These are phyloP conservation scores for Brachypteracias leptosomus DNA, from an alignment of 2,113 vertebrate species.

Conservation along the genomic window DNA sequence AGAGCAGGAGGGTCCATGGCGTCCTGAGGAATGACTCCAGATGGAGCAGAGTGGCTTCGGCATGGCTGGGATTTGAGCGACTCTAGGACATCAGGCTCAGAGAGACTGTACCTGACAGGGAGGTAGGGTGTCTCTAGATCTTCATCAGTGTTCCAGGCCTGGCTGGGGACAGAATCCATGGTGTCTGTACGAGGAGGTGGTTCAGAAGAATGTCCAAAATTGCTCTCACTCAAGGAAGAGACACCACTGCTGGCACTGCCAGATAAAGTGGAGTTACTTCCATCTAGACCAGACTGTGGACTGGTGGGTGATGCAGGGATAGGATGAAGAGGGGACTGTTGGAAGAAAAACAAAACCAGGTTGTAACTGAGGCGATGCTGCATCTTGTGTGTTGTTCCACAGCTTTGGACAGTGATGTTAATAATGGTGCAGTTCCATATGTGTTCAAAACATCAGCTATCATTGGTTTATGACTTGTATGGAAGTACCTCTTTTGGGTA, in stretches of 20 bases:
- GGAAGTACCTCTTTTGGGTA: background rate
- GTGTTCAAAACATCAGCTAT: background rate
- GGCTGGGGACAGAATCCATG: slow-evolving; percentile 91
- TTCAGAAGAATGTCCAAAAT: slow-evolving; percentile 85
- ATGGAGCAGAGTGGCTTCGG: slow-evolving; percentile 89
- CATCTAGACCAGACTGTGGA: slow-evolving; percentile 91
- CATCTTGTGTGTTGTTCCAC: background rate
- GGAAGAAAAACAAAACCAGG: slow-evolving; percentile 23
- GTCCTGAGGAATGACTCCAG: slow-evolving; percentile 84
- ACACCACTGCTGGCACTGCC: slow-evolving; percentile 96
- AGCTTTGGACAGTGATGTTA: background rate
- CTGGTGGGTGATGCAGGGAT: slow-evolving; percentile 95
- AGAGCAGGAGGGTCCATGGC: slow-evolving; percentile 83
- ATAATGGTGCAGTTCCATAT: background rate
- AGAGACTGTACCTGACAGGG: slow-evolving; percentile 91
- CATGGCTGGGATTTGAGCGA: slow-evolving; percentile 89
- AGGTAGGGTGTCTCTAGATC: slow-evolving; percentile 89
- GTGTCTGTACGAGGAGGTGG: slow-evolving; percentile 86
- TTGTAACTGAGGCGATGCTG: slow-evolving; percentile 25
- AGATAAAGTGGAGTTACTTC: slow-evolving; percentile 94
- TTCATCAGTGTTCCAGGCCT: slow-evolving; percentile 89
- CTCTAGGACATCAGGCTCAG: slow-evolving; percentile 89
- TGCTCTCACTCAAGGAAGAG: slow-evolving; percentile 94
- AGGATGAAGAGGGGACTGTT: slow-evolving; percentile 91
- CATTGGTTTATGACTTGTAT: background rate